Conservation (phyloP, 2,888 invertebrate genomes). For the Theretra japonica region DNA sequence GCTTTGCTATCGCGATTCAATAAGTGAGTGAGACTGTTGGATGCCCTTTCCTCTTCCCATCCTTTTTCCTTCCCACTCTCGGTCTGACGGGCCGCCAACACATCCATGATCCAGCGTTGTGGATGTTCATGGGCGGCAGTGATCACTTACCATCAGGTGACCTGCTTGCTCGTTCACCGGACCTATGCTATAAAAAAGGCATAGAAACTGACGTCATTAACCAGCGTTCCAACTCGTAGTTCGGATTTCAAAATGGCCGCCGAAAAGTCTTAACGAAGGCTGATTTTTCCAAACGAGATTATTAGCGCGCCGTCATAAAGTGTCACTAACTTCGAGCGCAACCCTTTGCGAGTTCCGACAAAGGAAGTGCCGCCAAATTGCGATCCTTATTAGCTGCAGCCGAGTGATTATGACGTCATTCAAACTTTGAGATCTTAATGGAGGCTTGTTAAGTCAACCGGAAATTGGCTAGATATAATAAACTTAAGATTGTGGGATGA, state of each 20-base stretch:
- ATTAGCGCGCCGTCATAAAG: constrained; percentile 19
- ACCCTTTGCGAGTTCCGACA: constrained; percentile 12
- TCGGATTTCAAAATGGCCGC: not conserved
- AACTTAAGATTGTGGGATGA: not conserved
- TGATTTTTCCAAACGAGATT: not conserved
- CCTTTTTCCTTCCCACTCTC: no score
- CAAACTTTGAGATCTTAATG: constrained; percentile 1
- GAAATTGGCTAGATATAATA: not conserved
- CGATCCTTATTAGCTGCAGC: constrained; percentile 22
- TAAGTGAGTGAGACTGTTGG: no score
- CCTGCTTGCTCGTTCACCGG: no score
- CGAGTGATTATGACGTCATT: constrained; percentile 26
- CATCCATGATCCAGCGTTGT: no score
- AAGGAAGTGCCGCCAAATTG: constrained; percentile 29
- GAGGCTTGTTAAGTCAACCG: not conserved
- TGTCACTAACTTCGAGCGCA: constrained; percentile 1
- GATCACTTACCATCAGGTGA: no score
- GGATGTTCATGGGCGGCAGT: no score
- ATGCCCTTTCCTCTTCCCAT: no score
- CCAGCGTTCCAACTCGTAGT: no score
- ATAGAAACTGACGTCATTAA: no score
- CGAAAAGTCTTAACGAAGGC: not conserved
- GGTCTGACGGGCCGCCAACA: no score
- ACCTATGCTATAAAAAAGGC: no score
- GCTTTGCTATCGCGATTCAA: no score